phyloP scores from a whole-genome alignment of 2,888 invertebrate species.

The Lasioglossum morio region DNA sequence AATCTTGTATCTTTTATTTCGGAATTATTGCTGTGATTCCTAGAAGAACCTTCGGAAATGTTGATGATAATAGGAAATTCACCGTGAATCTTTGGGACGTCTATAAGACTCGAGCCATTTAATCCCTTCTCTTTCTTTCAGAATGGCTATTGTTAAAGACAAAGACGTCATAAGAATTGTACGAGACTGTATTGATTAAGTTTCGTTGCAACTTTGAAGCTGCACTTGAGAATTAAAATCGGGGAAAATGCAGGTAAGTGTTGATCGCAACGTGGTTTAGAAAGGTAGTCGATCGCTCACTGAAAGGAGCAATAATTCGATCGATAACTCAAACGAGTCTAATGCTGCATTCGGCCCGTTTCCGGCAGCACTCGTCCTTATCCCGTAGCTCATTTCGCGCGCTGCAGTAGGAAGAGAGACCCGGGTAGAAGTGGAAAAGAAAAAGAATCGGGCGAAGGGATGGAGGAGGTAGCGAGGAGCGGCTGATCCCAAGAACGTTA shows the following conservation, averaged over 20 bases:
- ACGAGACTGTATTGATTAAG: too few species aligned
- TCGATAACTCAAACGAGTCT: neutral
- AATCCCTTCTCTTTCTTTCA: too few species aligned
- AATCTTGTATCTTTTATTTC: neutral
- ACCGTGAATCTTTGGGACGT: neutral
- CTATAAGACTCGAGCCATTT: too few species aligned
- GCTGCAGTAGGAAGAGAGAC: conserved; percentile 35
- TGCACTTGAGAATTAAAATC: too few species aligned
- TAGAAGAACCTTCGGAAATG: neutral
- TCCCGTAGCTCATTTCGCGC: neutral
- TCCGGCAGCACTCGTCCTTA: conserved; percentile 16
- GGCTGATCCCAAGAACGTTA: conserved; percentile 75
- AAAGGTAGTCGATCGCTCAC: neutral
- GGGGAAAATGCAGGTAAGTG: neutral
- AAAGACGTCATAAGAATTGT: too few species aligned
- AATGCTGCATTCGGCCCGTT: neutral
- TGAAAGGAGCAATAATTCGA: neutral
- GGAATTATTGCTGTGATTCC: neutral
- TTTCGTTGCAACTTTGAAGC: too few species aligned
- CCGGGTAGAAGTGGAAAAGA: conserved; percentile 22
- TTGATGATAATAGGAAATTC: neutral
- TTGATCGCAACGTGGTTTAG: neutral
- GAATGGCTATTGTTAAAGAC: too few species aligned
- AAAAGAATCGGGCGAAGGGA: conserved; percentile 36
- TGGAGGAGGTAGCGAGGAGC: conserved; percentile 50